Conservation (phyloP, 2,113 vertebrate genomes). For the Bufo gargarizans region DNA sequence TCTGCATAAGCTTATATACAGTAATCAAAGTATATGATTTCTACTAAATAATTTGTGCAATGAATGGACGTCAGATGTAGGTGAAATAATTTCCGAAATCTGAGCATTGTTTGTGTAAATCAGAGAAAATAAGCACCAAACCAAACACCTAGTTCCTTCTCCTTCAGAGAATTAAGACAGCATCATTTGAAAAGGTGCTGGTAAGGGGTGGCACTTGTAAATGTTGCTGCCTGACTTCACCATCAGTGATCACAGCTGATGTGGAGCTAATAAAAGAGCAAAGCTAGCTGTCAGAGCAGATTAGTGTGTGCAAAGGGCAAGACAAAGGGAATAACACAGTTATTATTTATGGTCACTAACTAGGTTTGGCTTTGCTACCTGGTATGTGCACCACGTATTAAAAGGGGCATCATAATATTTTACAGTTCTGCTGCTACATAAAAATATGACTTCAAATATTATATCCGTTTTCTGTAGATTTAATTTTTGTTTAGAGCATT, state of each 20-base stretch:
- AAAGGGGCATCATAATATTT: constrained; percentile 23
- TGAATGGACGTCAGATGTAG: neutral
- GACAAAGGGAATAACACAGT: constrained; percentile 84
- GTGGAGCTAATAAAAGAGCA: constrained; percentile 92
- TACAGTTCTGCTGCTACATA: neutral
- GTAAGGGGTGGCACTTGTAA: constrained; percentile 73
- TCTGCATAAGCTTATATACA: neutral
- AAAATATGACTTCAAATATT: neutral
- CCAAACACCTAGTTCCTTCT: neutral
- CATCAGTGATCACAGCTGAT: constrained; percentile 88
- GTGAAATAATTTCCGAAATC: neutral
- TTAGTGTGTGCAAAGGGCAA: constrained; percentile 85
- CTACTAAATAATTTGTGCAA: neutral
- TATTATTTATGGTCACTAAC: constrained; percentile 90
- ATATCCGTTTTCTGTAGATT: too few relatives aligned
- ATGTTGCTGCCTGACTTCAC: constrained; percentile 91
- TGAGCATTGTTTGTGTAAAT: neutral
- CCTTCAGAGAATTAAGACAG: constrained; percentile 52
- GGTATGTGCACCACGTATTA: constrained; percentile 68
- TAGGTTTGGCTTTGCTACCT: constrained; percentile 80
- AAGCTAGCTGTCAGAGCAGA: constrained; percentile 91
- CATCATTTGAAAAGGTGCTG: constrained; percentile 57
- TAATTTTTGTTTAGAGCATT: too few relatives aligned
- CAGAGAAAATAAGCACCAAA: neutral
- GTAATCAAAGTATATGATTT: neutral